Conservation (phyloP, 2,113 vertebrate genomes). For the human (Homo sapiens) region DNA sequence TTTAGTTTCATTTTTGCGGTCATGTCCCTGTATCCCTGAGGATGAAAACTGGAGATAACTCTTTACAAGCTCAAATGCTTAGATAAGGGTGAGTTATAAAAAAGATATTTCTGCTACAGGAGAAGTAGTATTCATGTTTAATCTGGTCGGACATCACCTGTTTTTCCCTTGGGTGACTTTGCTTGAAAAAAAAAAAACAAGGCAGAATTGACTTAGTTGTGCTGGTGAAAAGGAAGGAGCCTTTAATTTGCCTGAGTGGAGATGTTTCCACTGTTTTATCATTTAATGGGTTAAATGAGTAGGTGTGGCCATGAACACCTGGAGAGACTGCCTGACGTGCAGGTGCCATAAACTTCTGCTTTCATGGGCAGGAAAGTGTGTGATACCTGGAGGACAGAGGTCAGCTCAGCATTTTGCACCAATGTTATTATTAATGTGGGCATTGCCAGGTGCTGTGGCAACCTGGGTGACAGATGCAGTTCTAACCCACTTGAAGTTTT, state of each 20-base stretch:
- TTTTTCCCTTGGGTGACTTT: background rate
- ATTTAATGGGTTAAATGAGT: background rate
- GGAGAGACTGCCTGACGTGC: background rate
- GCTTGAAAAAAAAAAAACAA: background rate
- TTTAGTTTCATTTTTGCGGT: constrained; percentile 2
- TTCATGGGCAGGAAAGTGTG: background rate
- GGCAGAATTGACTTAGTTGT: background rate
- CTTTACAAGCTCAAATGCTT: background rate
- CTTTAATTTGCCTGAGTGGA: background rate
- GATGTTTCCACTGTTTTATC: background rate
- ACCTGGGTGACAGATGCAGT: too few species aligned
- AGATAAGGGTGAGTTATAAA: background rate
- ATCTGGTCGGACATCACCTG: background rate
- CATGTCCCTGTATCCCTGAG: background rate
- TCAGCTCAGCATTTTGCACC: background rate
- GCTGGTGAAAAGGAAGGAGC: background rate
- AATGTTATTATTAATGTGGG: background rate
- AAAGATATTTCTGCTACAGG: background rate
- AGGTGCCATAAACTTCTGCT: background rate
- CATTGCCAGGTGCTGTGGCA: background rate
- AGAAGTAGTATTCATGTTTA: background rate
- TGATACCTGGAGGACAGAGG: background rate
- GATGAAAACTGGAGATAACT: background rate
- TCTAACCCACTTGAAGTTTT: background rate
- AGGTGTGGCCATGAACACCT: background rate